A percentile compares a stretch with the other conserved stretches of the same genome.
These are phyloP conservation scores for Toxotes chatareus DNA, from an alignment of 2,113 vertebrate species.

Conservation along the genomic window DNA sequence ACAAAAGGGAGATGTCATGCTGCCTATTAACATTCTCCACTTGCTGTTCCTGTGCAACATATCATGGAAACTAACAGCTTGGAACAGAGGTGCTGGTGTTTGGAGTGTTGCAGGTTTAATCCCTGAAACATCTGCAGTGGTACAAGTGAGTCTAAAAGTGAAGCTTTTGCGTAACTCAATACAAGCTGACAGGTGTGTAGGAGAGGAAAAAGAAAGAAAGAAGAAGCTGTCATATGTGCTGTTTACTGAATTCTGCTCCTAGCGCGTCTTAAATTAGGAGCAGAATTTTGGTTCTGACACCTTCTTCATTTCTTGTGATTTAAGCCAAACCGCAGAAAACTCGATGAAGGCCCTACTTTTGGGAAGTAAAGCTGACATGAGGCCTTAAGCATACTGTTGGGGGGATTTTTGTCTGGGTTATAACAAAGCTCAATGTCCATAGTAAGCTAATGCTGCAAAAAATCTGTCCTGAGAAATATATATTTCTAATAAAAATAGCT, in stretches of 20 bases:
- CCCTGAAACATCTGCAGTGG: slow-evolving; percentile 9
- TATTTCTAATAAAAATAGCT: background rate
- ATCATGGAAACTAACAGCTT: background rate
- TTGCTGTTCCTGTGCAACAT: background rate
- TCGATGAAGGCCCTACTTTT: background rate
- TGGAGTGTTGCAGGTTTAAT: slow-evolving; percentile 23
- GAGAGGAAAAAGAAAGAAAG: slow-evolving; percentile 4
- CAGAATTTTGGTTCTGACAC: background rate
- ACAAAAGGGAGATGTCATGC: slow-evolving; percentile 8
- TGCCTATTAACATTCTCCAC: background rate
- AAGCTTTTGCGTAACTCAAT: background rate
- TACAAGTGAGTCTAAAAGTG: background rate
- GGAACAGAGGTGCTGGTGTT: slow-evolving; percentile 9
- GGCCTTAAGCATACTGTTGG: background rate
- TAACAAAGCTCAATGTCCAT: background rate
- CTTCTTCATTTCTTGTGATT: background rate
- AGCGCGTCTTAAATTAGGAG: background rate
- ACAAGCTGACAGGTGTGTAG: slow-evolving; percentile 18
- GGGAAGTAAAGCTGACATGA: background rate
- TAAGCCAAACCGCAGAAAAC: slow-evolving; percentile 11
- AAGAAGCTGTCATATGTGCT: background rate
- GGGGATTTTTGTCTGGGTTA: background rate
- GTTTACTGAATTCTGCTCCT: slow-evolving; percentile 4
- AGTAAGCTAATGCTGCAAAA: background rate
- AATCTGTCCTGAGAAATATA: background rate